A percentile compares a stretch with the other conserved stretches of the same genome.
phyloP scores from a whole-genome alignment of 2,888 invertebrate species.

The Dromius quadrimaculatus region DNA sequence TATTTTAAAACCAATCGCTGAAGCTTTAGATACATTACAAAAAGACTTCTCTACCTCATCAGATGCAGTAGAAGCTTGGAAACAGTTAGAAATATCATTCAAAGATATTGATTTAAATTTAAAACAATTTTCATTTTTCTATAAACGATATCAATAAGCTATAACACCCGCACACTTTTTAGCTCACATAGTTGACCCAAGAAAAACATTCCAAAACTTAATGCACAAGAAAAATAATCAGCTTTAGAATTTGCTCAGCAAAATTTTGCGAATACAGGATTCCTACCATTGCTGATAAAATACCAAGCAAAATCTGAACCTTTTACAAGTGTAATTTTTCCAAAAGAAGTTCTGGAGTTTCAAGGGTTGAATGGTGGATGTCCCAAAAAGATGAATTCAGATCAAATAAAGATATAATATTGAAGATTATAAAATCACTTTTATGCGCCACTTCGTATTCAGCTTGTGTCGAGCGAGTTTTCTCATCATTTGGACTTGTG shows the following conservation, averaged over 20 bases:
- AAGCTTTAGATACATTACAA: neutral
- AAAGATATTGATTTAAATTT: constrained; percentile 7
- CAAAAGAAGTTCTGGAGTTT: constrained; percentile 13
- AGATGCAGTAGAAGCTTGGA: constrained; percentile 7
- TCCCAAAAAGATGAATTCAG: neutral
- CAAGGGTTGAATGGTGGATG: neutral
- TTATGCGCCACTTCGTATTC: constrained; percentile 30
- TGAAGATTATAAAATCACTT: constrained; percentile 7
- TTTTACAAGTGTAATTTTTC: neutral
- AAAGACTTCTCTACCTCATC: constrained; percentile 5
- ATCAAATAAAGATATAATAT: neutral
- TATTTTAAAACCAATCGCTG: constrained; percentile 44
- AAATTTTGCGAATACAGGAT: constrained; percentile 13
- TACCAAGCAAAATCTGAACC: constrained; percentile 3
- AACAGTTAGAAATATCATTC: constrained; percentile 10
- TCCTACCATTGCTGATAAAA: constrained; percentile 6
- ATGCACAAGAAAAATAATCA: constrained; percentile 4
- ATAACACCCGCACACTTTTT: constrained; percentile 45
- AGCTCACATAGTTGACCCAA: constrained; percentile 31
- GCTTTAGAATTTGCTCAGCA: constrained; percentile 6
- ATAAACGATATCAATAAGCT: constrained; percentile 42
- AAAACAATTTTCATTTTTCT: constrained; percentile 7
- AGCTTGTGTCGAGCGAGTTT: constrained; percentile 37
- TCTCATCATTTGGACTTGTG: constrained; percentile 34
- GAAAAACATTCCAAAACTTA: neutral